Percentiles rank a stretch among this genome's conserved stretches.
Conservation (phyloP, 2,888 invertebrate species). For the Patella ulyssiponensis region DNA sequence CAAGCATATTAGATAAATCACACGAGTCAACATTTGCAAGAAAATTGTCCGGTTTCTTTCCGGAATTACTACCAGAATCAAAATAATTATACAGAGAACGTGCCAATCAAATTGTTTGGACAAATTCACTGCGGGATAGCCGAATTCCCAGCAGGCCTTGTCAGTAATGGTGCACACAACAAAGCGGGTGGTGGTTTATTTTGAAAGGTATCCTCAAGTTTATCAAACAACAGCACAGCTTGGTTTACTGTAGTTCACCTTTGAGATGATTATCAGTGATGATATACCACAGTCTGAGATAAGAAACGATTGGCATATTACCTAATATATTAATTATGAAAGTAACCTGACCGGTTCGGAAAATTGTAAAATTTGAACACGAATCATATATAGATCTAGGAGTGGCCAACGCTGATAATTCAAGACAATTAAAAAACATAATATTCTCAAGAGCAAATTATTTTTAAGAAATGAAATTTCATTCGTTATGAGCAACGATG, state of each 20-base stretch:
- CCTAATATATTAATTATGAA: too few species aligned
- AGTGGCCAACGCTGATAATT: too few species aligned
- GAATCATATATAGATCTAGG: too few species aligned
- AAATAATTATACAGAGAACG: constrained; percentile 2
- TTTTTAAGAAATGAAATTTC: too few species aligned
- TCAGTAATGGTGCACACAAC: neutral
- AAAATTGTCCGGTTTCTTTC: neutral
- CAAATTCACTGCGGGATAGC: constrained; percentile 7
- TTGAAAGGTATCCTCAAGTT: constrained; percentile 2
- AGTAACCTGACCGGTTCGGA: too few species aligned
- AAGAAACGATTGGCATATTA: neutral
- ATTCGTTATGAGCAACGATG: too few species aligned
- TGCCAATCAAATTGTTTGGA: constrained; percentile 3
- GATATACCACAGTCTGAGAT: neutral
- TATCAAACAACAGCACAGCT: constrained; percentile 1
- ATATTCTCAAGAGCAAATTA: too few species aligned
- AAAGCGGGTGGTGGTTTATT: neutral
- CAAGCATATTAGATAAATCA: too few species aligned
- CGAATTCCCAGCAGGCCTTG: constrained; percentile 7
- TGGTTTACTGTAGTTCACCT: neutral
- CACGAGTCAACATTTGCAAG: too few species aligned
- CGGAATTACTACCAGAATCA: neutral
- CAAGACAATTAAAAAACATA: too few species aligned
- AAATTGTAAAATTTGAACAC: too few species aligned
- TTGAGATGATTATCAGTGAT: neutral